Evolutionary conservation across 1,140 invertebrate genomes (phyloP), one percentile per base, ranked within the genome.

Genomic region (Drosophila miranda): DNA sequence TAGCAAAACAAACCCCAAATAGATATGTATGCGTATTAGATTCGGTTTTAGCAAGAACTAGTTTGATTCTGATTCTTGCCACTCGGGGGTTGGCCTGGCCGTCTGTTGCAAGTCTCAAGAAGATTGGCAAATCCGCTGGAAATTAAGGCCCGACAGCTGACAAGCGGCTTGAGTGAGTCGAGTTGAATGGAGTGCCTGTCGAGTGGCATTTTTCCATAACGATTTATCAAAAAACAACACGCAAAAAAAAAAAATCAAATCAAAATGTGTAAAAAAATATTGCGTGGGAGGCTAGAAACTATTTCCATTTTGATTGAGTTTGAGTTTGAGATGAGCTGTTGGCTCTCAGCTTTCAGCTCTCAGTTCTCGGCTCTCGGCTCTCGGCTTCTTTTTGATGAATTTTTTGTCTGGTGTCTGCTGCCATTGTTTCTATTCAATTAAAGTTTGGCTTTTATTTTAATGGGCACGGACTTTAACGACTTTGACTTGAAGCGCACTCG

Each of bases 401-500:
- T 30, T 30, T 62, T 42, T 61, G 21, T 56, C 63, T 30, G 14
- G 11, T 30, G 30, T 2, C 30, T 30, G 30, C 30, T 9, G 44
- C 50, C 23, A 42, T 68, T 68, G 64, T 68, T 63, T 75, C 43
- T 16, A 60, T 74, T 74, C 71, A 74, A 75, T 75, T 73, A 74
- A 53, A 62, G 72, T 58, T 48, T 43, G 34, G 8, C 46, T 26
- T 63, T 58, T 26, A 26, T 58, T 64, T 74, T 74, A 66, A 74
- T 74, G 53, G 11, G 3, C 34, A 43, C 43, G 45, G 56, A 44
- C 59, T 79, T 80, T 83, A 80, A 84, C 72, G 81, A 70, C 75
- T 58, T 57, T 61, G 57, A 43, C 68, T 69, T 69, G 44, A 84
- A 80, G 80, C 63, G 70, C 77, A 78, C 74, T 86, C 63, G 43